Percentiles rank a stretch among this genome's conserved stretches.
Conservation (phyloP, 2,888 invertebrate species). For the Marasmarcha lunaedactyla region DNA sequence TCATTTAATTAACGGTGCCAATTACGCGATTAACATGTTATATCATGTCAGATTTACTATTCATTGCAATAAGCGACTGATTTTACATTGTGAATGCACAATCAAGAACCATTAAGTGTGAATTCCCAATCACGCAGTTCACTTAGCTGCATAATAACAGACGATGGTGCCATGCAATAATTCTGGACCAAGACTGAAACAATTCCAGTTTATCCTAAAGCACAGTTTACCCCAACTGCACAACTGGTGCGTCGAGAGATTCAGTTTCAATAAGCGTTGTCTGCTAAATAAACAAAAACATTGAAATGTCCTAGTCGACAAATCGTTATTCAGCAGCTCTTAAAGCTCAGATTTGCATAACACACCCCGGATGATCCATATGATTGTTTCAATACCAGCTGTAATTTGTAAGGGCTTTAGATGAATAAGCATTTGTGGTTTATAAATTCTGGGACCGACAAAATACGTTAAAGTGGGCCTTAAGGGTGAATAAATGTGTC, state of each 20-base stretch:
- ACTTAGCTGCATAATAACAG: too few species aligned
- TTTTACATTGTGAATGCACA: too few species aligned
- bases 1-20: too few species aligned
- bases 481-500: too few species aligned
- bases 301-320: neutral
- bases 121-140: too few species aligned
- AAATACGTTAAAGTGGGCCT: constrained; percentile 7
- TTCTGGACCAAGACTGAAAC: neutral
- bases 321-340: constrained; percentile 8
- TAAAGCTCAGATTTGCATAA: constrained; percentile 62
- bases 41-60: too few species aligned
- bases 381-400: constrained; percentile 58
- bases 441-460: constrained; percentile 27
- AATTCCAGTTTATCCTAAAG: neutral
- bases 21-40: too few species aligned
- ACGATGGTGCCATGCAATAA: too few species aligned
- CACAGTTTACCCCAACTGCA: neutral
- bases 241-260: neutral
- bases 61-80: too few species aligned
- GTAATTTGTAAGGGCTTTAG: constrained; percentile 58
- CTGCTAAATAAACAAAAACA: neutral
- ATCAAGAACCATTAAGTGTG: too few species aligned
- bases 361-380: constrained; percentile 52
- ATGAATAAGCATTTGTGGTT: constrained; percentile 44
- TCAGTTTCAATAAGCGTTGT: neutral